Evolutionary conservation across 2,888 invertebrate species (phyloP).

Genomic region (Polyommatus iphigenia): DNA sequence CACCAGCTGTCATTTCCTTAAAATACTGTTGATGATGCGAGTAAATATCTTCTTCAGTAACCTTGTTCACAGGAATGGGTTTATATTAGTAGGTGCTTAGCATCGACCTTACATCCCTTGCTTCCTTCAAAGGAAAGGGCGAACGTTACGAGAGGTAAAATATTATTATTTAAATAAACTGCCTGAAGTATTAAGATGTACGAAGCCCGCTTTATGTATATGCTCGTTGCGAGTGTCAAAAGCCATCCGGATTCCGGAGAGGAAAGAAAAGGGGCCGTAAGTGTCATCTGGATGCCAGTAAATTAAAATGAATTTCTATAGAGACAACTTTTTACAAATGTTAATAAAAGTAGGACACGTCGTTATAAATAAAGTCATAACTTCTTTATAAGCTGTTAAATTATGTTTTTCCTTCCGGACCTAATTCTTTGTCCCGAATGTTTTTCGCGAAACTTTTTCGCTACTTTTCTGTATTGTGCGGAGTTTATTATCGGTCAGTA

Average conservation of each 20-base stretch:
- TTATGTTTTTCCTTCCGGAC: constrained; percentile 18
- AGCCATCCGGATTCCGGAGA: neutral
- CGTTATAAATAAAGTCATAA: constrained; percentile 22
- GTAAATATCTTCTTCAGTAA: neutral
- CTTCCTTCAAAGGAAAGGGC: neutral
- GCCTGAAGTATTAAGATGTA: neutral
- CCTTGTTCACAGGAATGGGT: neutral
- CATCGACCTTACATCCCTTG: neutral
- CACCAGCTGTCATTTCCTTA: no score
- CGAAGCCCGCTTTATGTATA: neutral
- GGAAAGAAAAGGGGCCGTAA: neutral
- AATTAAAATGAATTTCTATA: constrained; percentile 12
- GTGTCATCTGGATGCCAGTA: constrained; percentile 9
- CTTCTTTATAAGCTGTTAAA: constrained; percentile 28
- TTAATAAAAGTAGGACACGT: constrained; percentile 18
- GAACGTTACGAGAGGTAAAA: neutral
- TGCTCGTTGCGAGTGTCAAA: constrained; percentile 12
- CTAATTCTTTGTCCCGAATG: constrained; percentile 18
- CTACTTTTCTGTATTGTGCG: constrained; percentile 4
- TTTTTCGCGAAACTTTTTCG: constrained; percentile 8
- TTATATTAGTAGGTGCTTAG: neutral
- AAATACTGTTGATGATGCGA: no score
- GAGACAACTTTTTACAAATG: constrained; percentile 5
- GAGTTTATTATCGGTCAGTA: neutral
- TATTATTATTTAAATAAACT: neutral